Base-by-base conservation (phyloP, 1,140 invertebrate species). In the Liolophura sinensis region DNA sequence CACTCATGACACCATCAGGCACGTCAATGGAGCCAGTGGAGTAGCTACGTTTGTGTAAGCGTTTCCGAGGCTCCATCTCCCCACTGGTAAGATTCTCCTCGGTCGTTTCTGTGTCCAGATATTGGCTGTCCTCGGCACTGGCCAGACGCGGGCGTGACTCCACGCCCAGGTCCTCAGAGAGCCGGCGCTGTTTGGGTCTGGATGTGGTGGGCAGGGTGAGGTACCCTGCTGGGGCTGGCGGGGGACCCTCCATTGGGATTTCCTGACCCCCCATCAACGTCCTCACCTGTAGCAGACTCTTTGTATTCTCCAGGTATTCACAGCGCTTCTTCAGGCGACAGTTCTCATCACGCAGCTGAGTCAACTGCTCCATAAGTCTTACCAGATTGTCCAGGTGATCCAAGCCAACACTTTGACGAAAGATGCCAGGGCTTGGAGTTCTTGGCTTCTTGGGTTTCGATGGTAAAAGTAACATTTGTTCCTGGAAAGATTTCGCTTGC, bases 301-400 rank as follows among this genome's bases (percentile, higher is more conserved):
- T 90, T 18, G 91, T 84, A 73, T 91, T 89, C 75, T 92, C 91
- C 31, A 93, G 84, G 67, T 92, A 91, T 60, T 90, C 87, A 18
- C 92, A 87, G 51, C 89, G 85, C 68, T 88, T 87, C 57, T 91
- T 88, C 1, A 93, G 80, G 65, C 88, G 87, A 3, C 87, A 83
- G 76, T 92, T 93, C 70, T 91, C 88, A 72, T 92, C 88, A 59
- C 89, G 88, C 20, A 93, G 82, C 15, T 88, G 88, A 6, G 92
- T 84, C 47, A 93, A 86, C 72, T 93, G 90, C 72, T 93, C 91
- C 81, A 93, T 88, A 12, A 93, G 81, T 59, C 88, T 87, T 70
- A 92, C 88, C 6, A 93, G 81, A 68, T 91, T 90, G 70, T 92
- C 91, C 65, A 93, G 78, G 75, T 93, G 92, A 72, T 92, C 91